Base-by-base conservation (phyloP, 2,888 invertebrate species). In the Drosophila nigritarsus region DNA sequence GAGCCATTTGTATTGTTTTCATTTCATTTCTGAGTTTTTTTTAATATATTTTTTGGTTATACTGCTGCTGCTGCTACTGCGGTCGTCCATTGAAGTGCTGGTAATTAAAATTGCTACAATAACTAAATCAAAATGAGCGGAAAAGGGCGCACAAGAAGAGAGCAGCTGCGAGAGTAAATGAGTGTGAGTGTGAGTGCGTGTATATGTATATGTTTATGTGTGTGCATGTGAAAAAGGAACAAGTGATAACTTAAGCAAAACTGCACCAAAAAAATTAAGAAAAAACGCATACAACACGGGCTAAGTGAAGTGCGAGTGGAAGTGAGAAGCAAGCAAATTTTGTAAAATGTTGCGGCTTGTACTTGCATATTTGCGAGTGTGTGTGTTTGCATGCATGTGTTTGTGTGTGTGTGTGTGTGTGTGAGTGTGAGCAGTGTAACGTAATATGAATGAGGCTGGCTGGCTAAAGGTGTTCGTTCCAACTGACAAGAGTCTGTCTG, bases 91-190 rank as follows among this genome's bases (percentile, higher is more conserved):
- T 83, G 56, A 80, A 83, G 82, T 79, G 81, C 73, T 83, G 86
- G 88, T 85, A 83, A 86, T 87, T 85, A 87, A 86, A 86, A 87
- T 82, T 80, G 75, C 81, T 74, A 76, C 85, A 87, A 86, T 75
- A 85, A 87, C 88, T 80, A 85, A 87, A 87, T 80, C 88, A 85
- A 73, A 83, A 83, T 74, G 80, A 77, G 73, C 59, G 69, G 42
- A 45, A 55, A 51, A 56, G 36, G 40, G 56, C 27, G 18, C 20
- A 42, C 36, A 7, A 15, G 27, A 55, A 54, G 61, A 59, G 64
- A 64, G 74, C 74, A 72, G 69, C 58, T 73, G 66, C 68, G 65
- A 62, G 61, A 45, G 65, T 68, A 61, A 24, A 29, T 67, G 40
- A 15, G 18, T 54, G 51, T 67, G 40, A 15, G 18, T 54, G 51